Percentiles rank a stretch among this genome's conserved stretches.
phyloP scores from a whole-genome alignment of 1,140 invertebrate genomes.

The Mamestra configurata region DNA sequence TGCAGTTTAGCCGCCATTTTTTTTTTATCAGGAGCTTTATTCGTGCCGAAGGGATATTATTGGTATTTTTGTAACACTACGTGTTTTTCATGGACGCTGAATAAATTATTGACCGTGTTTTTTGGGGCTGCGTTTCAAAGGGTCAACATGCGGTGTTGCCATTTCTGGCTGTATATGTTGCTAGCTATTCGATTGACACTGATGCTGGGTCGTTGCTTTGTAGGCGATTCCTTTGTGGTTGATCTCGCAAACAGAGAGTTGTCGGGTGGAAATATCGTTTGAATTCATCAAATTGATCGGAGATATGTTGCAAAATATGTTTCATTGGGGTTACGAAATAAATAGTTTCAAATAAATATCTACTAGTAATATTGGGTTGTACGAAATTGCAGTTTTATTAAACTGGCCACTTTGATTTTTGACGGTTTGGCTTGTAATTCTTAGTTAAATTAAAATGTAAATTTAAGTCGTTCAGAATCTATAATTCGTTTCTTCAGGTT shows the following conservation, averaged over 20 bases:
- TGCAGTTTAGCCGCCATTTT: constrained; percentile 50
- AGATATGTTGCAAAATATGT: no score
- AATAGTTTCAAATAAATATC: no score
- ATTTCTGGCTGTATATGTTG: not conserved
- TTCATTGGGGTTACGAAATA: no score
- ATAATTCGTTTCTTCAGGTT: no score
- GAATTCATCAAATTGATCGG: no score
- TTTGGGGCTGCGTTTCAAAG: not conserved
- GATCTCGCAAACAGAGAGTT: not conserved
- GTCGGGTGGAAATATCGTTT: not conserved
- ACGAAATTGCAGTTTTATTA: no score
- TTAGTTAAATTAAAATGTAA: no score
- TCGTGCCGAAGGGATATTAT: constrained; percentile 42
- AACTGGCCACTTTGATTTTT: no score
- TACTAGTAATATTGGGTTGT: no score
- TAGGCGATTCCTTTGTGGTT: not conserved
- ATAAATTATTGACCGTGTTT: constrained; percentile 13
- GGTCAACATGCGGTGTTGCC: not conserved
- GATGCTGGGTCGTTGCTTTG: not conserved
- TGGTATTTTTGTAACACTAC: constrained; percentile 40
- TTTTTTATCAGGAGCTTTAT: constrained; percentile 40
- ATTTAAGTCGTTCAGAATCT: no score
- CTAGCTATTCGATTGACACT: not conserved
- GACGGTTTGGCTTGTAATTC: no score
- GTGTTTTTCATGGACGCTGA: constrained; percentile 2